A percentile compares a stretch with the other conserved stretches of the same genome.
phyloP scores from a whole-genome alignment of 2,113 vertebrate species.

The Philantomba maxwellii region DNA sequence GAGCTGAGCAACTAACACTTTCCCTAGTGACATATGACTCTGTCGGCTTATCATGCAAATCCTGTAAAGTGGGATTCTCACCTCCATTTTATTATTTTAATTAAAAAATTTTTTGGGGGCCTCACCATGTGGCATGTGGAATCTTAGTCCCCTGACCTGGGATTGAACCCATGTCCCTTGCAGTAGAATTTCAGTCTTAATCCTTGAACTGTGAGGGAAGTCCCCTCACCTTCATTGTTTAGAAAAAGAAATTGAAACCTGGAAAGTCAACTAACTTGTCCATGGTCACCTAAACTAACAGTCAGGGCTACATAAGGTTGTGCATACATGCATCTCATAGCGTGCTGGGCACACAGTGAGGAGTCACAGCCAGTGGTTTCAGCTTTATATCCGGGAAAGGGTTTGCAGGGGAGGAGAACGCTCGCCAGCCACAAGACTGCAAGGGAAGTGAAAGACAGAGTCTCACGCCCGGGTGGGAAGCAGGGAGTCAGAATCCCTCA shows the following conservation, averaged over 20 bases:
- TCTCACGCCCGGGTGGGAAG: not conserved
- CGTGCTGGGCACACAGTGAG: fast-evolving
- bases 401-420: not conserved
- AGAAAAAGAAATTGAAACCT: not conserved
- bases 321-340: fast-evolving
- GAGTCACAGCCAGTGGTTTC: fast-evolving
- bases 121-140: not conserved
- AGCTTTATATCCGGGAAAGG: not conserved
- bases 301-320: not conserved
- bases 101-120: not conserved
- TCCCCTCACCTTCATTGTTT: not conserved
- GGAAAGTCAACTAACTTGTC: not conserved
- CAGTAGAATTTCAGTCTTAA: not conserved
- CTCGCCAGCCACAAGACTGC: not conserved
- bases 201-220: not conserved
- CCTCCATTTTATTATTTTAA: not conserved
- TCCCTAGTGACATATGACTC: not conserved
- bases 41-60: not conserved
- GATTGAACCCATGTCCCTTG: not conserved
- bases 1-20: not conserved
- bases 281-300: not conserved
- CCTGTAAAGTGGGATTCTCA: not conserved
- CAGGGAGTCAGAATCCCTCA: not conserved
- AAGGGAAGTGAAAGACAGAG: not conserved
- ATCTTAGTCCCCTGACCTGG: not conserved